Evolutionary conservation across 2,797 vertebrate species (phyloP), one percentile per base, ranked within the genome.

Genomic region (Gymnodraco acuticeps): DNA sequence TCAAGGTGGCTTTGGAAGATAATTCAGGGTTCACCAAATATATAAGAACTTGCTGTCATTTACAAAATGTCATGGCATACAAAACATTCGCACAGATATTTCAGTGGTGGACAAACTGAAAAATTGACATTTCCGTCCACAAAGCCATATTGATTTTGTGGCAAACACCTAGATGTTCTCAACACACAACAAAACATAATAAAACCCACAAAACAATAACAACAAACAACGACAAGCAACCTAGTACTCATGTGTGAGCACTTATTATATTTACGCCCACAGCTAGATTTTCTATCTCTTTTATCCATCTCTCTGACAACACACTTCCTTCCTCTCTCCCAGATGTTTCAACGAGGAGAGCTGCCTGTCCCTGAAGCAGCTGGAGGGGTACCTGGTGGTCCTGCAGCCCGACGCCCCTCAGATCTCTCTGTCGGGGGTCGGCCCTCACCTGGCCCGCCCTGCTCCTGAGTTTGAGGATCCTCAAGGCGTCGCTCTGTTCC

Each of bases 321-420:
- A 33, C 31, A 38, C 59, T 41, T 53, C 46, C 45, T 41, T 61
- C 41, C 46, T 82, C 67, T n/a, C 60, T 64, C 9, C 65, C 76
- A 99, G 98, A 92, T 99, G 98, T 90, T 99, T 98, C 94, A 99
- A 96, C 5, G 98, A 99, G 85, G 98, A 99, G 88, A 97, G 97
- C 86, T 99, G 98, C 47, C 95, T 99, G 78, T 96, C 97, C 61
- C 96, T 99, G 69, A 97, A 96, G 5, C 96, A 97, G 79, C 94
- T 99, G 77, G 98, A 99, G 82, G 98, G 98, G 46, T 99, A 99
- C 5, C 95, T 99, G 86, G 98, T 99, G 85, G 98, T 99, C 46
- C 96, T 99, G 10, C 98, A 99, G 93, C 98, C 98, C 0, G 98
- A 99, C 0, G 98, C 98, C 33, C 98, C 98, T 19, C 98, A 99